Evolutionary conservation across 1,140 invertebrate genomes (phyloP).

Genomic region (Trachelipus rathkii): DNA sequence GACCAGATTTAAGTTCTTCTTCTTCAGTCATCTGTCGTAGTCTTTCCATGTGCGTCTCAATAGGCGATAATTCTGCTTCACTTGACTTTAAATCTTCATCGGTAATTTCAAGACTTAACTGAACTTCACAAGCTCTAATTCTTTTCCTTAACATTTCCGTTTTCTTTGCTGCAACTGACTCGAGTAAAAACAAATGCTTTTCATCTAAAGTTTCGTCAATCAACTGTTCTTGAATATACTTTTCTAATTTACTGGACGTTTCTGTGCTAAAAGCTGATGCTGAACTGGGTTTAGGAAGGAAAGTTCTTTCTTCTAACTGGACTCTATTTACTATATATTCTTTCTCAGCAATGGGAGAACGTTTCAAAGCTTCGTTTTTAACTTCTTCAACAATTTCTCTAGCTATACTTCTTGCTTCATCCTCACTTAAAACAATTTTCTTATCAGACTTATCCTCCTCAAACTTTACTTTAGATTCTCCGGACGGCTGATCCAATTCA

Average conservation of each 20-base stretch:
- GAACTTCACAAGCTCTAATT: constrained; percentile 55
- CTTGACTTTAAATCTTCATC: constrained; percentile 64
- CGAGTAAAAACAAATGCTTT: constrained; percentile 49
- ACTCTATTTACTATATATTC: constrained; percentile 11
- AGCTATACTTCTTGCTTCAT: constrained; percentile 54
- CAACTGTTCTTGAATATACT: constrained; percentile 53
- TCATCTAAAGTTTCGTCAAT: constrained; percentile 53
- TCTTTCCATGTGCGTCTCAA: constrained; percentile 55
- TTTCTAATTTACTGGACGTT: constrained; percentile 51
- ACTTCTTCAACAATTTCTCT: constrained; percentile 56
- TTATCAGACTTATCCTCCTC: constrained; percentile 34
- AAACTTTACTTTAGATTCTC: constrained; percentile 47
- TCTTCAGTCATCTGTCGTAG: constrained; percentile 46
- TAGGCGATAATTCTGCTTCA: constrained; percentile 61
- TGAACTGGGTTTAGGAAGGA: constrained; percentile 35
- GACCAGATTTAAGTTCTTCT: constrained; percentile 36
- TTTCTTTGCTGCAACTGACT: constrained; percentile 55
- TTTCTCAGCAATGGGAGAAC: constrained; percentile 44
- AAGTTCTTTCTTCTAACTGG: constrained; percentile 20
- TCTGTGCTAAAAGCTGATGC: constrained; percentile 44
- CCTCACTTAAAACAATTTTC: constrained; percentile 46
- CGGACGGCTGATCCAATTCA: constrained; percentile 40
- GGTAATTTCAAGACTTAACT: constrained; percentile 62
- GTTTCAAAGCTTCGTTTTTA: constrained; percentile 54
- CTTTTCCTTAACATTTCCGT: constrained; percentile 51